Evolutionary conservation across 2,888 invertebrate genomes (phyloP), one percentile per base, ranked within the genome.

Genomic region (Trachelus troglodyta): DNA sequence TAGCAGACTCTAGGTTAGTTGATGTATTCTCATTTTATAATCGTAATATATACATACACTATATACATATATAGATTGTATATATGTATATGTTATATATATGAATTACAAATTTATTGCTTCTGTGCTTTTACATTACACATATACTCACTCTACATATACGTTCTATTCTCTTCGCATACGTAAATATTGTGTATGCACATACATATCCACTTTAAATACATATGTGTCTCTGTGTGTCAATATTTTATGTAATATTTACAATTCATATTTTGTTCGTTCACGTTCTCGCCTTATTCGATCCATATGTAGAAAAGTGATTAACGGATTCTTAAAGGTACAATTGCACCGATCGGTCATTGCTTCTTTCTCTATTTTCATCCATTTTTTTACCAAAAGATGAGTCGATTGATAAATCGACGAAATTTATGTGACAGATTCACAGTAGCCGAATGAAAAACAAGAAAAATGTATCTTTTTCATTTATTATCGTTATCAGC

Each of bases 11-110:
- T 56, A 56, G 6, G 40, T 56, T 31, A 71, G 71, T 71, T 34
- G 4, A 71, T 15, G 6, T n/a, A 34, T 35, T 78, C 80, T 84
- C 79, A 79, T 79, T 85, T 87, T 87, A 86, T 87, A 85, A 83
- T 87, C 85, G 83, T 83, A 84, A 86, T 85, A 86, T 82, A 86
- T 83, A 81, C 82, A 84, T 83, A 85, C 81, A 83, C 80, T 78
- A 78, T 80, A 69, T 82, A 79, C 75, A 37, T 75, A 78, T 78
- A 81, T 76, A 69, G 35, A 0, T 3, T 12, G 3, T 83, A 78
- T 81, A 34, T 83, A 79, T 82, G 75, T 81, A 76, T 82, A 81
- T 79, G 74, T 81, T 40, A 15, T 40, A 40, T 6, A 40, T 40
- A 15, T 40, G 15, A 40, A 40, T 40, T 40, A 40, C 40, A 40